Evolutionary conservation across 2,888 invertebrate species (phyloP).

Genomic region (Rhogogaster chlorosoma): DNA sequence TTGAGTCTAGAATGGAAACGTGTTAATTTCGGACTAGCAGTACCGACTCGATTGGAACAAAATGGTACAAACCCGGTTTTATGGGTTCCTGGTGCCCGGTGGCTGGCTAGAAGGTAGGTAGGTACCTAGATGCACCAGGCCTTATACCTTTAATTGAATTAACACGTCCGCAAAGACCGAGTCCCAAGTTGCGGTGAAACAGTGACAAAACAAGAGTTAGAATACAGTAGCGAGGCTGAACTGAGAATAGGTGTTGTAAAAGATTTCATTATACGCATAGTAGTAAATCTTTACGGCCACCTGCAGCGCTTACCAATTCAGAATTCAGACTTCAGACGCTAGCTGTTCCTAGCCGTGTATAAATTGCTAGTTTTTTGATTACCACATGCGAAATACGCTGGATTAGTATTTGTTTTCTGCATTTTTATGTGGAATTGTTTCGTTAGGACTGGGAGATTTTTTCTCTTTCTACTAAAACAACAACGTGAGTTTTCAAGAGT

Average conservation of each 20-base stretch:
- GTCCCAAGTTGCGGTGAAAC: slow-evolving; percentile 10
- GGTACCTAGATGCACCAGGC: not conserved
- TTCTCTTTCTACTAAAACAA: not conserved
- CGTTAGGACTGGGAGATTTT: not conserved
- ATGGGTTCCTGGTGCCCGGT: slow-evolving; percentile 3
- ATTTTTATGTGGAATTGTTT: not conserved
- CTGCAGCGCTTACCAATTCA: not conserved
- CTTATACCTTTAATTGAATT: slow-evolving; percentile 39
- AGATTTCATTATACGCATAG: slow-evolving; percentile 4
- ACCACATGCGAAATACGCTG: not conserved
- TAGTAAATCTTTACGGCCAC: slow-evolving; percentile 29
- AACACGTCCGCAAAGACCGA: slow-evolving; percentile 38
- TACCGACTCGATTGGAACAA: slow-evolving; percentile 46
- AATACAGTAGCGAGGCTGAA: slow-evolving; percentile 20
- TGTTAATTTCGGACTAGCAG: slow-evolving; percentile 40
- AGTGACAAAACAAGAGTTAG: slow-evolving; percentile 46
- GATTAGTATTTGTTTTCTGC: not conserved
- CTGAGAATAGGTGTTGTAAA: slow-evolving; percentile 25
- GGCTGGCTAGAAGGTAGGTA: not conserved
- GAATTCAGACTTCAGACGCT: not conserved
- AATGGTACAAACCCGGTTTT: slow-evolving; percentile 49
- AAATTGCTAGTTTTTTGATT: not conserved
- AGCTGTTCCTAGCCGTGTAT: not conserved
- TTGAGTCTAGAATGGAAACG: slow-evolving; percentile 3
- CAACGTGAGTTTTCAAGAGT: not conserved